Base-by-base conservation (phyloP, 2,888 invertebrate species). In the Papilio protenor region DNA sequence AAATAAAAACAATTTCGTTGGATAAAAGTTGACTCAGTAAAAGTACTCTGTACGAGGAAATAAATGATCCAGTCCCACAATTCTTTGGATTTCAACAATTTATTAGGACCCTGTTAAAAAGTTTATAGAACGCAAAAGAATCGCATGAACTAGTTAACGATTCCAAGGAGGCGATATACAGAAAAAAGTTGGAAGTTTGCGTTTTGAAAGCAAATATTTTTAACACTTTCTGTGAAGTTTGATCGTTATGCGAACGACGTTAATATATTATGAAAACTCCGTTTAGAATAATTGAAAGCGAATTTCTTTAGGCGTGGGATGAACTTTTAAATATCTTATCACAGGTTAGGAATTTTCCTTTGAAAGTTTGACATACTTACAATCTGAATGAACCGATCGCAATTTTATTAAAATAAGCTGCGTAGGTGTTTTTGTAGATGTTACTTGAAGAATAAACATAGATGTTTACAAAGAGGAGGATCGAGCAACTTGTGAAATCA, bases 151-250 rank as follows among this genome's bases (percentile, higher is more conserved):
- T 73, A 78, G 78, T 78, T 75, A 75, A 78, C 72, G 55, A 78
- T 66, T 78, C 57, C 52, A 66, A 75, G 66, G 64, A 16, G 78
- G 55, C 75, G 72, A 78, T 75, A 33, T 72, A 78, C 55, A 72
- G 75, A 78, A 75, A 66, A 78, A 78, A 78, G 72, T 75, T 78
- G 12, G 23, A 73, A 78, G 72, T 78, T 78, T 72, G 64, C 78
- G 64, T 75, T 75, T 75, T 70, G 61, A 66, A 75, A 78, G 75
- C 78, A 75, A 75, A 75, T 78, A 78, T 75, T 78, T 77, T 75
- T 78, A 78, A 78, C 78, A 75, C 75, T 78, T 75, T 72, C 57
- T 75, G 40, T 61, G 57, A 75, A 78, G 75, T 78, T 72, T 57
- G 72, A 73, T 73, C 75, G 78, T 78, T 78, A 78, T 78, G 49